A percentile compares a stretch with the other conserved stretches of the same genome.
Conservation (phyloP, 2,797 vertebrate genomes). For the Odontamblyopus lacepedii region DNA sequence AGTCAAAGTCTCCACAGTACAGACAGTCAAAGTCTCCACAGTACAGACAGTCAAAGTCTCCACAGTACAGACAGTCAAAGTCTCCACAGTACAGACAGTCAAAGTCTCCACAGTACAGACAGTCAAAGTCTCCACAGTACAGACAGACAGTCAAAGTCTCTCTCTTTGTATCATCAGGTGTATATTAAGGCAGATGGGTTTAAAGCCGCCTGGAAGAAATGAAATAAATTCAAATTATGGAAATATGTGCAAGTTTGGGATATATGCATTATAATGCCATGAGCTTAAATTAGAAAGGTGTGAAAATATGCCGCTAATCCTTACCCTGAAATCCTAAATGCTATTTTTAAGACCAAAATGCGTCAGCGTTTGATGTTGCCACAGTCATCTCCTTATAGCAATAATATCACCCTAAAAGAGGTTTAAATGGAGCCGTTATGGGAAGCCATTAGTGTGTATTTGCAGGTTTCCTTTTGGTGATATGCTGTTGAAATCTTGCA, state of each 20-base stretch:
- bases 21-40: too few relatives aligned
- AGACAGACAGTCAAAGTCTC: too few relatives aligned
- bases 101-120: too few relatives aligned
- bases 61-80: too few relatives aligned
- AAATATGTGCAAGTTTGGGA: neutral
- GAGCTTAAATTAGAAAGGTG: neutral
- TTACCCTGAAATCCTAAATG: neutral
- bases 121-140: too few relatives aligned
- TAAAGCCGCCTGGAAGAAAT: neutral
- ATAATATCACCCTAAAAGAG: neutral
- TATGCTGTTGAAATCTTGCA: neutral
- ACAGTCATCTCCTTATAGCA: neutral
- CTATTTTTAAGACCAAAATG: neutral
- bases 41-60: too few relatives aligned
- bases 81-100: too few relatives aligned
- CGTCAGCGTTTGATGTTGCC: constrained; percentile 1
- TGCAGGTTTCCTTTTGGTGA: neutral
- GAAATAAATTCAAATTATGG: neutral
- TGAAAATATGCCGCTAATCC: neutral
- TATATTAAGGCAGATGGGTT: neutral
- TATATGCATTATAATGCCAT: neutral
- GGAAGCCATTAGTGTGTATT: neutral
- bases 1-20: too few relatives aligned
- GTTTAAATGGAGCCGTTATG: neutral
- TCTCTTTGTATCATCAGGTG: neutral